phyloP scores from a whole-genome alignment of 2,113 vertebrate species.

The Crotophaga sulcirostris region DNA sequence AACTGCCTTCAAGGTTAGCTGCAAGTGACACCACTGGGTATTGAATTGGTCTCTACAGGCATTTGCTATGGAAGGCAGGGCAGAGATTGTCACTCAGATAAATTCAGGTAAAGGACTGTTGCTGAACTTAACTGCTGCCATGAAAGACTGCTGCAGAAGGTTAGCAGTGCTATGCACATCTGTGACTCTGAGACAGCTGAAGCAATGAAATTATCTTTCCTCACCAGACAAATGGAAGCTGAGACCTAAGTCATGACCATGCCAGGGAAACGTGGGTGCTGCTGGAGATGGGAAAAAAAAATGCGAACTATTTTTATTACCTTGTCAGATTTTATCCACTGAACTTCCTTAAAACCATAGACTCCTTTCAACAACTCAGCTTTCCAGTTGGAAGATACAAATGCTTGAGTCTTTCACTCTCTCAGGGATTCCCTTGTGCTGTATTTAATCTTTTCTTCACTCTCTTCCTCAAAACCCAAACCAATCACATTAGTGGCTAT shows the following conservation, averaged over 20 bases:
- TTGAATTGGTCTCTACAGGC: not conserved
- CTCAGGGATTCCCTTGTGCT: constrained; percentile 9
- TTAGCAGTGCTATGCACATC: constrained; percentile 60
- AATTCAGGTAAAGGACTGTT: not conserved
- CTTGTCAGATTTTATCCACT: constrained; percentile 76
- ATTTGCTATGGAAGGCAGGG: not conserved
- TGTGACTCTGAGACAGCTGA: constrained; percentile 63
- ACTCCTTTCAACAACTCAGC: constrained; percentile 74
- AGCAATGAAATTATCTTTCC: constrained; percentile 79
- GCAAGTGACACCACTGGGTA: not conserved
- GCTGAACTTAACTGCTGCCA: not conserved
- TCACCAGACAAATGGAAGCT: constrained; percentile 63
- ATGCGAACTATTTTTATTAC: constrained; percentile 77
- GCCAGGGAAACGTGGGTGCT: constrained; percentile 71
- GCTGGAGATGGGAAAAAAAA: constrained; percentile 65
- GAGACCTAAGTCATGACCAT: constrained; percentile 57
- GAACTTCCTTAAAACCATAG: constrained; percentile 74
- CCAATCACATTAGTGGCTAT: constrained; percentile 2
- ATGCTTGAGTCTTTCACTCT: constrained; percentile 10
- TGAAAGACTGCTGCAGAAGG: constrained; percentile 17
- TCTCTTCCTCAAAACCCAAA: not conserved
- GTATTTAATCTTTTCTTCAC: constrained; percentile 35
- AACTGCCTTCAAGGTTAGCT: not conserved
- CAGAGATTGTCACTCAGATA: not conserved
- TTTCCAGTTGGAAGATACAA: constrained; percentile 68